These are phyloP conservation scores for Noctua fimbriata DNA, from an alignment of 2,888 invertebrate species.

Conservation along the genomic window DNA sequence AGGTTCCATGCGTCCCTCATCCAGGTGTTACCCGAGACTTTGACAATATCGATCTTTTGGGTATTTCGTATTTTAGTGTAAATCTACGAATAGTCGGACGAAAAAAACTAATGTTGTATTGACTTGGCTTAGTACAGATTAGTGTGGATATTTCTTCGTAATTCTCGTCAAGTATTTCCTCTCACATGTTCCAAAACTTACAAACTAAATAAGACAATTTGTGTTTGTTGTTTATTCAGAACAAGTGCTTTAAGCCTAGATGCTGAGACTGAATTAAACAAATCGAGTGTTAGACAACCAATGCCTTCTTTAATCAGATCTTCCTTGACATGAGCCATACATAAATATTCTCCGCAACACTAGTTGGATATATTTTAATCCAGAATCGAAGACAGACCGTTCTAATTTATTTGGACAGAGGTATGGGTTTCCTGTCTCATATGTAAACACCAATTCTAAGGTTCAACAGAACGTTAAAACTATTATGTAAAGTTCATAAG, in stretches of 20 bases:
- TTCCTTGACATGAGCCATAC: not conserved
- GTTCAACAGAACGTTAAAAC: slow-evolving; percentile 61
- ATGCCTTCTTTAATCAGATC: slow-evolving; percentile 17
- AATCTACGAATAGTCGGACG: not conserved
- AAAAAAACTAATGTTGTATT: slow-evolving; percentile 9
- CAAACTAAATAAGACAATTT: slow-evolving; percentile 14
- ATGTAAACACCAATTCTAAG: slow-evolving; percentile 51
- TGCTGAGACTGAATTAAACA: slow-evolving; percentile 40
- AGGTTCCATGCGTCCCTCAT: not conserved
- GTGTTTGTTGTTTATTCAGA: slow-evolving; percentile 43
- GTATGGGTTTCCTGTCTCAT: slow-evolving; percentile 46
- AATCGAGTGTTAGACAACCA: slow-evolving; percentile 17
- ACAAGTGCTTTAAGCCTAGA: slow-evolving; percentile 30
- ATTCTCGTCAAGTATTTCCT: slow-evolving; percentile 30
- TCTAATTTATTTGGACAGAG: slow-evolving; percentile 7
- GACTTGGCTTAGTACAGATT: slow-evolving; percentile 16
- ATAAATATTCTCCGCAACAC: not conserved
- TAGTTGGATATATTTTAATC: slow-evolving; percentile 9
- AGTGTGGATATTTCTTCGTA: not conserved
- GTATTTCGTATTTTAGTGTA: not conserved
- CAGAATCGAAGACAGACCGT: slow-evolving; percentile 8
- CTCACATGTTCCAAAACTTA: slow-evolving; percentile 9
- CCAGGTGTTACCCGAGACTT: not conserved
- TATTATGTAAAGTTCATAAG: slow-evolving; percentile 65
- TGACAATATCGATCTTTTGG: not conserved